Conservation (phyloP, 2,797 vertebrate genomes). For the Falco columbarius region DNA sequence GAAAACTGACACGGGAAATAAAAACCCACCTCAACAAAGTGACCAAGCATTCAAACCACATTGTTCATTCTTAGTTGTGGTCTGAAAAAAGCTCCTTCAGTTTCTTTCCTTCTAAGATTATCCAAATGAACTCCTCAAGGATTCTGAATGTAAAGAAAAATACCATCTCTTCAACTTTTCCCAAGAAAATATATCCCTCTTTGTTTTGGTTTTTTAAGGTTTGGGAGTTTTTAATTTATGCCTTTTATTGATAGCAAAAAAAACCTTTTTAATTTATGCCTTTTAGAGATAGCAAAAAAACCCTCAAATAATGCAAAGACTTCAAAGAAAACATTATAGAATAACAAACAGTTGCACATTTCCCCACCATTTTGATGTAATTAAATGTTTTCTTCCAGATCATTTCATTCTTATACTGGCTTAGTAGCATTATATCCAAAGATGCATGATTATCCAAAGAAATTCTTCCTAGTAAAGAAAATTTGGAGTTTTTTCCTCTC, state of each 20-base stretch:
- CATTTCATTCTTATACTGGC: not conserved
- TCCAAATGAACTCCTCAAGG: not conserved
- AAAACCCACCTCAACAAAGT: not conserved
- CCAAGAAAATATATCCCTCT: not conserved
- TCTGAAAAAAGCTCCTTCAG: not conserved
- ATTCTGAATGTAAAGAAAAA: not conserved
- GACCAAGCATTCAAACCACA: not conserved
- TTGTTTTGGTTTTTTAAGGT: not conserved
- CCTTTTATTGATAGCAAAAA: not conserved
- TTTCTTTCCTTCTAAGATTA: not conserved
- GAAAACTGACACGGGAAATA: not conserved
- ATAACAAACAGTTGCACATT: not conserved
- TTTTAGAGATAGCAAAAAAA: not conserved
- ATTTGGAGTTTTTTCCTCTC: not conserved
- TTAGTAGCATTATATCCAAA: not conserved
- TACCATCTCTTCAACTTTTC: not conserved
- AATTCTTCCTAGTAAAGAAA: not conserved
- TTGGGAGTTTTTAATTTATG: not conserved
- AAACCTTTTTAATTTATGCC: not conserved
- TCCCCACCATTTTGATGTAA: not conserved
- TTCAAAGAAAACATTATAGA: not conserved
- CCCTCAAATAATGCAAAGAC: not conserved
- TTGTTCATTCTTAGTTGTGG: not conserved
- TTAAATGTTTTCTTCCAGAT: not conserved
- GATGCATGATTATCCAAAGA: not conserved